phyloP scores from a whole-genome alignment of 2,888 invertebrate genomes.

The Apodemia mormo region DNA sequence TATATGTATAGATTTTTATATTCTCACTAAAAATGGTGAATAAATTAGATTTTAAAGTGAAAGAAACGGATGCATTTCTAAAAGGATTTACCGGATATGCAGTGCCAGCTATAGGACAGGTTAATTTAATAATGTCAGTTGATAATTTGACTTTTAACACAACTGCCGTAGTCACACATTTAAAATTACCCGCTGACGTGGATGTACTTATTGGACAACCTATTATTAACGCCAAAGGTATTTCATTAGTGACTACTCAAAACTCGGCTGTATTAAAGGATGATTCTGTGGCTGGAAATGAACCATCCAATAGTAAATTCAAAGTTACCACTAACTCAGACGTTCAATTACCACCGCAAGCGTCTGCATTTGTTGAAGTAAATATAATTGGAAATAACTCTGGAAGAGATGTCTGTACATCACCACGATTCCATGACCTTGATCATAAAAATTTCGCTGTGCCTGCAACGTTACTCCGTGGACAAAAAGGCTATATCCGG shows the following conservation, averaged over 20 bases:
- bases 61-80: constrained; percentile 21
- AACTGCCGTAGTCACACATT: constrained; percentile 23
- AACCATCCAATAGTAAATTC: too few species aligned
- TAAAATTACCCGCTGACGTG: constrained; percentile 33
- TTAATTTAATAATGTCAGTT: constrained; percentile 34
- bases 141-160: constrained; percentile 26
- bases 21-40: constrained; percentile 23
- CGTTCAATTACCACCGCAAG: neutral
- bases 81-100: constrained; percentile 35
- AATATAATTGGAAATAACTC: neutral
- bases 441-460: constrained; percentile 2
- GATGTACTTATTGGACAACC: constrained; percentile 40
- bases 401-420: constrained; percentile 19
- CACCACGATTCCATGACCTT: constrained; percentile 23
- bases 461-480: neutral
- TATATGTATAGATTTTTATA: too few species aligned
- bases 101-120: constrained; percentile 31
- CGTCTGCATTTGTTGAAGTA: constrained; percentile 14
- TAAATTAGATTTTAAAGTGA: constrained; percentile 31
- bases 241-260: constrained; percentile 24
- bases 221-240: constrained; percentile 34
- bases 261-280: neutral
- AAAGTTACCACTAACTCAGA: neutral
- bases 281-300: neutral
- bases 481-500: neutral